A percentile compares a stretch with the other conserved stretches of the same genome.
Evolutionary conservation across 1,140 invertebrate species (phyloP).

Genomic region (Drosophila nigrodunni): DNA sequence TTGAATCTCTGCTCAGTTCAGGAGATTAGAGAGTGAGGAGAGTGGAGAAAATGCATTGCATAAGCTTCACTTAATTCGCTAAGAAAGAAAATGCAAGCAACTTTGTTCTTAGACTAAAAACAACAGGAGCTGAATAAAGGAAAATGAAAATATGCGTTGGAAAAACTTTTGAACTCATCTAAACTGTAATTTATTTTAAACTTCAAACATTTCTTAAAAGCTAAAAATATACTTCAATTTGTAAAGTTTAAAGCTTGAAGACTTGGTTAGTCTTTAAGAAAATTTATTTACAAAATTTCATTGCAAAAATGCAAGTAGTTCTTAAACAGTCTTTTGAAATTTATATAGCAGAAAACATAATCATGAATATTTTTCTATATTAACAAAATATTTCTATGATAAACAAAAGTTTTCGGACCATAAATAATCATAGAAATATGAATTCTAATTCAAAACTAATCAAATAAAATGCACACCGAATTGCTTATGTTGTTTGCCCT

Average conservation of each 20-base stretch:
- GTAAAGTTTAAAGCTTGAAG: not conserved
- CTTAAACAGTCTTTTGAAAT: too few relatives aligned
- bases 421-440: too few relatives aligned
- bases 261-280: too few relatives aligned
- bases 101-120: slow-evolving; percentile 16
- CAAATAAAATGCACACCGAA: too few relatives aligned
- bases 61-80: slow-evolving; percentile 76
- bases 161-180: slow-evolving; percentile 13
- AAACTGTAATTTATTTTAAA: slow-evolving; percentile 6
- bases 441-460: too few relatives aligned
- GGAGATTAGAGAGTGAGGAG: slow-evolving; percentile 1
- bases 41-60: slow-evolving; percentile 20
- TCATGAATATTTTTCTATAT: too few relatives aligned
- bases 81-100: slow-evolving; percentile 51
- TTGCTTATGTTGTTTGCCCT: too few relatives aligned
- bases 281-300: too few relatives aligned
- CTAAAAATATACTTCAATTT: not conserved
- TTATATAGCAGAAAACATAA: too few relatives aligned
- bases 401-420: too few relatives aligned
- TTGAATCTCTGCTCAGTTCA: not conserved
- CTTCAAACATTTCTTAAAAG: not conserved
- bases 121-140: not conserved
- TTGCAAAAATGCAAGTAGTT: too few relatives aligned
- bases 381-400: too few relatives aligned
- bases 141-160: slow-evolving; percentile 7